phyloP scores from a whole-genome alignment of 1,140 invertebrate species.

The Gryon sp. region DNA sequence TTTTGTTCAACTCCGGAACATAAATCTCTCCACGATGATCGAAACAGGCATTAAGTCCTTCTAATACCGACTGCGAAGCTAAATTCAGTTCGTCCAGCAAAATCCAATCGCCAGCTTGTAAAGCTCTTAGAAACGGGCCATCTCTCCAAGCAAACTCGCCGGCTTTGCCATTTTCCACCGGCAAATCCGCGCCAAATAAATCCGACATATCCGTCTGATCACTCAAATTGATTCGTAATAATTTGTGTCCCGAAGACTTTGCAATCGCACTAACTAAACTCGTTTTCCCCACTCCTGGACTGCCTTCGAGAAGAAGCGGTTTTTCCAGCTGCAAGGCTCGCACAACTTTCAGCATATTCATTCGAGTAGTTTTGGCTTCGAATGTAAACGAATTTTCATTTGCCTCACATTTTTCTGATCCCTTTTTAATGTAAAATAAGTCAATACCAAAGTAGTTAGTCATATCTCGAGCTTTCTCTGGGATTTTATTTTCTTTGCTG shows the following conservation, averaged over 20 bases:
- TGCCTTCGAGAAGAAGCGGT: constrained; percentile 97
- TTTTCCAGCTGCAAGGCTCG: constrained; percentile 93
- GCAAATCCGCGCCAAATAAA: constrained; percentile 98
- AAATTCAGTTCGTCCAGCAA: constrained; percentile 99
- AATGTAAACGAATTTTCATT: constrained; percentile 83
- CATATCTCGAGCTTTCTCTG: no score
- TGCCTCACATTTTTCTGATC: constrained; percentile 67
- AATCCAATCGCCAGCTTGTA: constrained; percentile 97
- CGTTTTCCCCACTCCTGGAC: constrained; percentile 99
- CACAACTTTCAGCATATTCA: constrained; percentile 91
- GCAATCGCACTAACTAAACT: constrained; percentile 96
- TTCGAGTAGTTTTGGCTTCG: constrained; percentile 89
- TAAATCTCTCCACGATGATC: constrained; percentile 98
- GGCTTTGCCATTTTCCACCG: constrained; percentile 90
- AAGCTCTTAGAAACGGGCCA: constrained; percentile 95
- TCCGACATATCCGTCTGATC: constrained; percentile 99
- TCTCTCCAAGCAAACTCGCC: constrained; percentile 97
- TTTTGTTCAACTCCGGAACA: constrained; percentile 94
- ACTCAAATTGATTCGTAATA: constrained; percentile 97
- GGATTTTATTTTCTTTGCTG: constrained; percentile 33
- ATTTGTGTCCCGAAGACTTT: constrained; percentile 87
- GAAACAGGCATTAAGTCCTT: constrained; percentile 98
- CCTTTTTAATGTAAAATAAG: constrained; percentile 85
- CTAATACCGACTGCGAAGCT: constrained; percentile 98
- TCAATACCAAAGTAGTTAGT: constrained; percentile 83